Evolutionary conservation across 2,888 invertebrate species (phyloP), one percentile per base, ranked within the genome.

Genomic region (Eupithecia exiguata): DNA sequence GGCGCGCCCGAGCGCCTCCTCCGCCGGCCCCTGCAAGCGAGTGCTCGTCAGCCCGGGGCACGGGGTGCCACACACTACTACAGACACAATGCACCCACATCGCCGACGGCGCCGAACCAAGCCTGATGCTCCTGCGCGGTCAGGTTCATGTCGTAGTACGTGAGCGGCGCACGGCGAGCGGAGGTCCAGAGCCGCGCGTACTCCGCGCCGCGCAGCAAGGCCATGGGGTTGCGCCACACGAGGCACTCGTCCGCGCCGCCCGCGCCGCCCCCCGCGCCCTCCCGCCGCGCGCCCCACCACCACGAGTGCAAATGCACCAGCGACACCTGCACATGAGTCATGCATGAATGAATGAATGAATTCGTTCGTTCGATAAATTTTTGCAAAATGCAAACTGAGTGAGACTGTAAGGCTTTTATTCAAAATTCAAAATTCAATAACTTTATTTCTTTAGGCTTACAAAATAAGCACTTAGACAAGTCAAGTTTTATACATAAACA

Each of bases 141-240:
- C 65, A 99, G 95, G 92, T 99, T 99, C 99, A 99, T 99, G 88
- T 99, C 99, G 91, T 99, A 99, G 92, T 98, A 99, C 0, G 99
- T 99, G 63, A 99, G 95, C 0, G 99, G 99, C 82, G 99, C 99
- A 86, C 98, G 98, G 82, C 97, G 97, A 1, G 98, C 98, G 0
- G 97, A 96, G 96, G 97, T 97, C 89, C 97, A 98, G 89, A 98
- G 98, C n/a, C 99, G 95, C 83, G 98, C 97, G 92, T 99, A 99
- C 89, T 99, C 99, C 0, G 99, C 98, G 9, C 99, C 99, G 68
- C 99, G 96, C 90, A 99, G 98, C 76, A 99, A 93, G 92, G 98
- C 98, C 87, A 99, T 95, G 0, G 99, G 99, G 95, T 99, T 99
- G 71, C 99, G 96, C 99, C 99, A 99, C 58, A 93, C 98, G 97